phyloP scores from a whole-genome alignment of 64 coral and sea anemone species.

The Pachyseris speciosa region DNA sequence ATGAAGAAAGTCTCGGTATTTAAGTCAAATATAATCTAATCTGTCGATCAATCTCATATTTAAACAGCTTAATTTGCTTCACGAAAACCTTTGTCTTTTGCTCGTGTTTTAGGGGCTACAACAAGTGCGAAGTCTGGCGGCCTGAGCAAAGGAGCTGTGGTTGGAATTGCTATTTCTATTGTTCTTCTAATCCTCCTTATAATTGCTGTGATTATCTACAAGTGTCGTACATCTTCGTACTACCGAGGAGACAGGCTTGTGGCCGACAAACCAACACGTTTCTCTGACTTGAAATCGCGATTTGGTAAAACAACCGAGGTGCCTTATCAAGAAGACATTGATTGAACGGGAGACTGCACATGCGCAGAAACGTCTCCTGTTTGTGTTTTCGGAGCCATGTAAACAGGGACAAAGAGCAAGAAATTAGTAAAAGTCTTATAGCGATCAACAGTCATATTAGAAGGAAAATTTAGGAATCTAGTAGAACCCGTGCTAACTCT shows the following conservation, averaged over 20 bases:
- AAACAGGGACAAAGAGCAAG: no score
- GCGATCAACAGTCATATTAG: no score
- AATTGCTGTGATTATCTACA: not conserved
- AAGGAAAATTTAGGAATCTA: no score
- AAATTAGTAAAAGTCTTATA: no score
- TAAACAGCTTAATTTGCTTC: no score
- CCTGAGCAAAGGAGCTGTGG: conserved; percentile 5
- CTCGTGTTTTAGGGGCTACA: not conserved
- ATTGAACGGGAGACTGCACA: not conserved
- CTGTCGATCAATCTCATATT: no score
- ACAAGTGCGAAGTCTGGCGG: not conserved
- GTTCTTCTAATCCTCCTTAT: not conserved
- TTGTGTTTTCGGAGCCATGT: no score
- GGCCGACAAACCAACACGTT: not conserved
- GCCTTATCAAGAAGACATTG: conserved; percentile 13
- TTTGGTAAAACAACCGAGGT: not conserved
- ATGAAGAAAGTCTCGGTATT: no score
- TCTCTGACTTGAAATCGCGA: conserved; percentile 20
- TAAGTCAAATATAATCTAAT: no score
- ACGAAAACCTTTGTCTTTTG: not conserved
- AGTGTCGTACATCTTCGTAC: not conserved
- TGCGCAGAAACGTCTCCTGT: no score
- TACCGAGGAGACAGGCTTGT: not conserved
- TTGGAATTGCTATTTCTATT: not conserved
- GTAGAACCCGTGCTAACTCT: no score